Evolutionary conservation across 2,797 vertebrate genomes (phyloP), one percentile per base, ranked within the genome.

Genomic region (Cyclopterus lumpus): DNA sequence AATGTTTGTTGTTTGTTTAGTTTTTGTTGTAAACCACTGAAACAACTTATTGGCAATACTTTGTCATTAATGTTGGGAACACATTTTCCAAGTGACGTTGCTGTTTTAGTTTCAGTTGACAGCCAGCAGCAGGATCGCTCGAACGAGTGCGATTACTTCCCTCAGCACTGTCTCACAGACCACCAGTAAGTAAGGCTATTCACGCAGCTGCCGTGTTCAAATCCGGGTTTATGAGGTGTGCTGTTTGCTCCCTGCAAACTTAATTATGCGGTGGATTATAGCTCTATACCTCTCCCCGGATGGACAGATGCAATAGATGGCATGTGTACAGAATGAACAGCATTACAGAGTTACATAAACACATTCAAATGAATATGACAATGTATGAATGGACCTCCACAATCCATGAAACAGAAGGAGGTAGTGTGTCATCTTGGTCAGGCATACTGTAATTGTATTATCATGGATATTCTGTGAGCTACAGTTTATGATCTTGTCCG

Each of bases 101-200:
- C 42, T 60, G 67, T 67, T 84, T 74, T 71, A 2, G 77, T 75
- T 80, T 24, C 24, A 6, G 26, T 62, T 67, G 77, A 79, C 73
- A 79, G 59, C 5, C 40, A 11, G 3, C 36, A 11, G 55, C 5
- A 2, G 6, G 4, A 8, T 28, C 14, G 26, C 24, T 54, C 36
- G 1, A 0, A 11, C 0, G 0, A 0, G n/a, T 8, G 7, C n/a
- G 7, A 0, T 11, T 0, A 0, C 0, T 1, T 8, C 77, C 81
- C 81, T 72, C 30, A 18, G 55, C 1, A 0, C 0, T 0, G 75
- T 65, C 84, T 89, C 4, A 67, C 75, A 87, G 83, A 20, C 59
- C 57, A 5, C 14, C 1, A 3, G 8, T 0, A 10, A 18, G 3
- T 5, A 24, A 26, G 8, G 9, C 40, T 11, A 11, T 11, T 42